Percentiles rank a stretch among this genome's conserved stretches.
phyloP scores from a whole-genome alignment of 2,113 vertebrate genomes.

The Pogona vitticeps region DNA sequence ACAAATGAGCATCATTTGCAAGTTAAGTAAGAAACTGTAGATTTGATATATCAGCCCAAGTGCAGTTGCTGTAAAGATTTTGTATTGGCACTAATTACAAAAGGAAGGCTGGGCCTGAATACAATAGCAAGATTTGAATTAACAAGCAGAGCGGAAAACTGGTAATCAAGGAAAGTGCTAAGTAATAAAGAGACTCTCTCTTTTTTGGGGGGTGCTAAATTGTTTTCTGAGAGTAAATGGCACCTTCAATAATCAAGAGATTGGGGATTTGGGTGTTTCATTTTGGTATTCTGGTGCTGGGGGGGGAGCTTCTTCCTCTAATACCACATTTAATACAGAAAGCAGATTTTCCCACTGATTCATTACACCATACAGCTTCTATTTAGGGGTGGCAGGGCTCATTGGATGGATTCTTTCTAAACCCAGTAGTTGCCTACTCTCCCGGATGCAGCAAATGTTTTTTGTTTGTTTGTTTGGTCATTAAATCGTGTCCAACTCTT shows the following conservation, averaged over 20 bases:
- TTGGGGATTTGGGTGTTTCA: background rate
- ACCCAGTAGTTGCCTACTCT: background rate
- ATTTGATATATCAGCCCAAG: background rate
- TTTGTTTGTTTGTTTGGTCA: no score
- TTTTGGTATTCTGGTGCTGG: no score
- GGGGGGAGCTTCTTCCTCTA: background rate
- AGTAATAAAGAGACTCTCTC: no score
- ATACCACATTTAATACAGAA: background rate
- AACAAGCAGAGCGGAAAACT: conserved; percentile 17
- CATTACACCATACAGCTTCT: conserved; percentile 9
- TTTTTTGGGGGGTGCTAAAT: no score
- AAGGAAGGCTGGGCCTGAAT: background rate
- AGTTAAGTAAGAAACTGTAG: conserved; percentile 9
- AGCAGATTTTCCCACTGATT: accelerated
- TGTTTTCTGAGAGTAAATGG: conserved; percentile 47
- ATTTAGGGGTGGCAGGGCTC: background rate
- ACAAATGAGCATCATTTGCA: conserved; percentile 36
- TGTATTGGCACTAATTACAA: conserved; percentile 37
- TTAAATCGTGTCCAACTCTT: no score
- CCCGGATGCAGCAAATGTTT: no score
- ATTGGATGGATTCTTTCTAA: background rate
- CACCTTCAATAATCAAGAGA: background rate
- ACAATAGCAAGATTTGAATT: conserved; percentile 26
- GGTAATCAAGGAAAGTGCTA: conserved; percentile 40
- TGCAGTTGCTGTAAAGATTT: conserved; percentile 14